These are phyloP conservation scores for Polia nebulosa DNA, from an alignment of 2,888 invertebrate species.

Conservation along the genomic window DNA sequence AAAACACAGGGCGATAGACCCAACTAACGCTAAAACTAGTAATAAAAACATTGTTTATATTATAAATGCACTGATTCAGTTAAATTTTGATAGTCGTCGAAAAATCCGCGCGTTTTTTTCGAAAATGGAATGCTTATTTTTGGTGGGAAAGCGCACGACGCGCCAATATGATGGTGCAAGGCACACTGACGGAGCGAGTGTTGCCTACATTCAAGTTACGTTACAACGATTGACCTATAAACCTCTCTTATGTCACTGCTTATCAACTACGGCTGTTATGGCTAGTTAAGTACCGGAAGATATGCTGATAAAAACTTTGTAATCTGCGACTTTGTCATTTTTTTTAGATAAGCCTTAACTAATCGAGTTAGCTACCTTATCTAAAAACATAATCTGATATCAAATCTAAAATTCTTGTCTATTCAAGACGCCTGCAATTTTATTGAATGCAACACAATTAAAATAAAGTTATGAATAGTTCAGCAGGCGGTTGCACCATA, in stretches of 20 bases:
- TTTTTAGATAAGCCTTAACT: background rate
- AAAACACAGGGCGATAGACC: constrained; percentile 86
- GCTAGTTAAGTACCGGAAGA: constrained; percentile 24
- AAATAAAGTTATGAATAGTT: background rate
- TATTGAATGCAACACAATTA: constrained; percentile 9
- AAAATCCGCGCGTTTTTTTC: constrained; percentile 52
- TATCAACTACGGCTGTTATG: constrained; percentile 49
- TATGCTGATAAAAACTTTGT: background rate
- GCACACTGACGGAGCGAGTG: constrained; percentile 66
- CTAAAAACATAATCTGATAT: too few relatives aligned
- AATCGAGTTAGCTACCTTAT: background rate
- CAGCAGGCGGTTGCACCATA: constrained; percentile 20
- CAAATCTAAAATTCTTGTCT: too few relatives aligned
- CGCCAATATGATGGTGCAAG: constrained; percentile 65
- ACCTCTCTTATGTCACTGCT: constrained; percentile 67
- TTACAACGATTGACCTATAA: constrained; percentile 68
- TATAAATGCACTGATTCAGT: constrained; percentile 41
- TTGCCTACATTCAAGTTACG: constrained; percentile 65
- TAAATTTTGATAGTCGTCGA: constrained; percentile 1
- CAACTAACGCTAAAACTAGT: constrained; percentile 85
- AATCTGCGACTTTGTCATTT: background rate
- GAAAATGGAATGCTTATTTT: constrained; percentile 41
- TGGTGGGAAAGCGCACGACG: constrained; percentile 55
- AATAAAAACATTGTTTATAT: constrained; percentile 67
- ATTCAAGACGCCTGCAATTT: constrained; percentile 28